Evolutionary conservation across 2,113 vertebrate species (phyloP), one percentile per base, ranked within the genome.

Genomic region (Colossoma macropomum): DNA sequence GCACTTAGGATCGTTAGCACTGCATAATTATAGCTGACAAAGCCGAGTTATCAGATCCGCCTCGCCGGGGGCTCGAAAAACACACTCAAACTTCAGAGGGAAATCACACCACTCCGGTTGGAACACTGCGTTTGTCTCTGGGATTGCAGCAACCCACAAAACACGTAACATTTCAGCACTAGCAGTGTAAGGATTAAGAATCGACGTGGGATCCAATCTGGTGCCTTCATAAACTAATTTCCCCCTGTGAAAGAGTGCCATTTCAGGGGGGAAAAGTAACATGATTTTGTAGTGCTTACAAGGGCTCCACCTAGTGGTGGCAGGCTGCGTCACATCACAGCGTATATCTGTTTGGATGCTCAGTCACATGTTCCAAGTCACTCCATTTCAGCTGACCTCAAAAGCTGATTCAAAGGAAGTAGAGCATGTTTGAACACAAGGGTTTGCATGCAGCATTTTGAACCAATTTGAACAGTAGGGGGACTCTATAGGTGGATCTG

Each of bases 11-110:
- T 82, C 77, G 75, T 87, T 84, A 87, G 70, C 83, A 52, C 83
- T 54, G 83, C 77, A 84, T 87, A 87, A 87, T 87, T 87, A 82
- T 54, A 84, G 56, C 79, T 76, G 86, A 87, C 83, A 79, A 84
- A 85, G 79, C 80, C 23, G 27, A 81, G 70, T 73, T 77, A 78
- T 75, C 65, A 79, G 79, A 79, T 63, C 70, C 54, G 32, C 75
- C 63, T 75, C 82, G 28, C 75, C 66, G 60, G 76, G 83, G 63
- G 76, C 54, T 79, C 25, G 1, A 71, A 52, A 81, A 66, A 48
- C 63, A 27, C 50, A 69, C 79, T 52, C 52, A 13, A 45, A 54
- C 60, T 54, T 68, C 56, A 81, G 28, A 71, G 76, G 65, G 41
- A 75, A 59, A 76, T 48, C 28, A 78, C 17, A 56, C 30, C 8